These are phyloP conservation scores for Glandiceps talaboti DNA, from an alignment of 53 echinoderm and acorn worm genomes.

Conservation along the genomic window DNA sequence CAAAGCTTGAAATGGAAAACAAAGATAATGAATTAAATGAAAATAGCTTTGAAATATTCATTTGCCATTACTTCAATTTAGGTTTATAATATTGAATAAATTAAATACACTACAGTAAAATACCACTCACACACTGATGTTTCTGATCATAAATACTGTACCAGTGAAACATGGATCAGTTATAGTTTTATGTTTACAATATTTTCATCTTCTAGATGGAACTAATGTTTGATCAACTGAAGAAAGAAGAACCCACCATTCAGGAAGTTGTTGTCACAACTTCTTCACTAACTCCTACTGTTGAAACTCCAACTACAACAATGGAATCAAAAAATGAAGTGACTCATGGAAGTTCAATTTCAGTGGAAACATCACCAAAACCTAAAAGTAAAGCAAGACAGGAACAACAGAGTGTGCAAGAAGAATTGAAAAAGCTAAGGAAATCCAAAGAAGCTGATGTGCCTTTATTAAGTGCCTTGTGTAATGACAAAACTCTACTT, in stretches of 20 bases:
- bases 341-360: background rate
- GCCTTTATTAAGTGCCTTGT: slow-evolving; percentile 83
- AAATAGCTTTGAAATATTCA: too few species aligned
- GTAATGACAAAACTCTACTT: slow-evolving; percentile 74
- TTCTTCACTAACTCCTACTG: background rate
- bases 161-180: too few species aligned
- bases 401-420: background rate
- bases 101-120: too few species aligned
- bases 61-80: too few species aligned
- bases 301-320: background rate
- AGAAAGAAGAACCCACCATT: background rate
- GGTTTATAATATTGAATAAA: too few species aligned
- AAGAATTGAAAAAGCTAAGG: background rate
- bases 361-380: background rate
- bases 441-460: slow-evolving; percentile 13
- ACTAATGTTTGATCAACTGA: background rate
- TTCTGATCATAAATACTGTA: too few species aligned
- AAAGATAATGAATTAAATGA: too few species aligned
- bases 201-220: background rate
- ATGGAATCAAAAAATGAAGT: background rate
- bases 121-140: too few species aligned
- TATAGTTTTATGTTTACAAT: too few species aligned
- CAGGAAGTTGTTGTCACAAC: background rate
- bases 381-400: background rate
- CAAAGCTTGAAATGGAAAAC: too few species aligned